Evolutionary conservation across 2,113 vertebrate species (phyloP).

Genomic region (Lontra canadensis): DNA sequence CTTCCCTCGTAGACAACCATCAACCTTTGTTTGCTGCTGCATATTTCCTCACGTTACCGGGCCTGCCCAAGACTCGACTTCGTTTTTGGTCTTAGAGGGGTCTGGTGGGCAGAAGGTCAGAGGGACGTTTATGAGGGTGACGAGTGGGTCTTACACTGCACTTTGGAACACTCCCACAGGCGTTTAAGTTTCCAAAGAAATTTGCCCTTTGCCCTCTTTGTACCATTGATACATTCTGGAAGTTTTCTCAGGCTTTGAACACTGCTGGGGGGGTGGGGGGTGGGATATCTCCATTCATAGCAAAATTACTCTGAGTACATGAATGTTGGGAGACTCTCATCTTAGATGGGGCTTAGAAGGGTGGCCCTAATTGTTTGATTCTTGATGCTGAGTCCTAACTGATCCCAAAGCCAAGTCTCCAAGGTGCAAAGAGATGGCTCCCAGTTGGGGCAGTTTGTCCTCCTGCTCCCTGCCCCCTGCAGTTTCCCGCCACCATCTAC

Average conservation of each 20-base stretch:
- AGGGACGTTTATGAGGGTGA: not conserved
- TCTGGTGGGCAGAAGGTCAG: not conserved
- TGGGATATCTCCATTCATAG: not conserved
- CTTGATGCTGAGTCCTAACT: not conserved
- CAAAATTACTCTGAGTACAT: not conserved
- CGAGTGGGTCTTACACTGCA: not conserved
- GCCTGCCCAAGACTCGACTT: not conserved
- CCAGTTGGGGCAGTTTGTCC: accelerated
- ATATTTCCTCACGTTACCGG: not conserved
- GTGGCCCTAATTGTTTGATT: not conserved
- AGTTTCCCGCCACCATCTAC: not conserved
- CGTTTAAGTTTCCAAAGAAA: constrained; percentile 50
- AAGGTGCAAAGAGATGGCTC: not conserved
- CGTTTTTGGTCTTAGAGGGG: not conserved
- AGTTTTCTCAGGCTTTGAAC: constrained; percentile 41
- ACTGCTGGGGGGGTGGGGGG: not conserved
- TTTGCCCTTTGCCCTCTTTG: not conserved
- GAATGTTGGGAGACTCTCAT: not conserved
- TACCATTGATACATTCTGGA: not conserved
- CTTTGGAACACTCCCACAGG: not conserved
- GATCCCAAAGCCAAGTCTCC: not conserved
- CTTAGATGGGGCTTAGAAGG: not conserved
- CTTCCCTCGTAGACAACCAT: not conserved
- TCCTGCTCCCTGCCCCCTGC: not conserved
- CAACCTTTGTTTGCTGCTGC: not conserved